A percentile compares a stretch with the other conserved stretches of the same genome.
Evolutionary conservation across 1,140 invertebrate genomes (phyloP).

Genomic region (Lerema accius): DNA sequence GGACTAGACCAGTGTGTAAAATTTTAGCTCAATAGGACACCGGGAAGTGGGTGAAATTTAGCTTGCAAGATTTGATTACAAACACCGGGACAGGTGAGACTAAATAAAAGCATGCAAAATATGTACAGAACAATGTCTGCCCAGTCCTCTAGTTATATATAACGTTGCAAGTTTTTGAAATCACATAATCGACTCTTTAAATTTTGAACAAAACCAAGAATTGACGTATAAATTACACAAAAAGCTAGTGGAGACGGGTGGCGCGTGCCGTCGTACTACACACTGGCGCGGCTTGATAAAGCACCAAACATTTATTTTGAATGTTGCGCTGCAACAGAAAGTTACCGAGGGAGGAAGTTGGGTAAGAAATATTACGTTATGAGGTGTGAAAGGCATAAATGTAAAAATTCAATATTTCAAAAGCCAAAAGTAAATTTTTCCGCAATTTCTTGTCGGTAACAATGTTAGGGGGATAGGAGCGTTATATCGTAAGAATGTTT

Average conservation of each 20-base stretch:
- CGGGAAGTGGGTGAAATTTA: no score
- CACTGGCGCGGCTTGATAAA: slow-evolving; percentile 57
- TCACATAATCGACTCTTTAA: background rate
- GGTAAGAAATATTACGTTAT: slow-evolving; percentile 80
- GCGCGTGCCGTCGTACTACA: slow-evolving; percentile 43
- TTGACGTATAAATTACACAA: slow-evolving; percentile 21
- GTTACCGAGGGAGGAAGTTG: slow-evolving; percentile 63
- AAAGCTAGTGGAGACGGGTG: slow-evolving; percentile 34
- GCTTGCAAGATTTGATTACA: no score
- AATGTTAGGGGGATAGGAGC: slow-evolving; percentile 41
- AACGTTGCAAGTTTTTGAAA: no score
- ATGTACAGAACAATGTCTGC: no score
- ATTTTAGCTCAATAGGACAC: no score
- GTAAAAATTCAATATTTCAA: slow-evolving; percentile 80
- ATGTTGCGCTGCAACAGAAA: slow-evolving; percentile 75
- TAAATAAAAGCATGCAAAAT: no score
- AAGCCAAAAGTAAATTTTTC: slow-evolving; percentile 69
- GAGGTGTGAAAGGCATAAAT: slow-evolving; percentile 82
- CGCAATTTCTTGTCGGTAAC: slow-evolving; percentile 60
- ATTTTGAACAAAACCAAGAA: slow-evolving; percentile 13
- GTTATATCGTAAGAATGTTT: slow-evolving; percentile 23
- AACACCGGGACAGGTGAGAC: no score
- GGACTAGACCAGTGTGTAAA: no score
- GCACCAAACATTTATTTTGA: slow-evolving; percentile 79
- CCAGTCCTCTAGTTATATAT: no score